Conservation (phyloP, 2,113 vertebrate species). For the zebrafish (Danio rerio) region GRCz12tu NC_133178.1:44433501-44434000, state of each 20-base stretch:
- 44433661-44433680: conserved; percentile 50
- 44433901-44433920: conserved; percentile 92
- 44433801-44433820: conserved; percentile 99
- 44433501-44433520: conserved; percentile 8
- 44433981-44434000: too few relatives aligned
- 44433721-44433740: conserved; percentile 98
- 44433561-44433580: conserved; percentile 23
- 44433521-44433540: conserved; percentile 14
- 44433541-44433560: conserved; percentile 33
- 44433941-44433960: conserved; percentile 11
- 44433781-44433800: conserved; percentile 96
- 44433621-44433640: conserved; percentile 44
- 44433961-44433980: conserved; percentile 29
- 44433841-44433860: conserved; percentile 95
- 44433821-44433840: conserved; percentile 97
- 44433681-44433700: neutral
- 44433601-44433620: neutral
- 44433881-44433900: conserved; percentile 86
- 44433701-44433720: conserved; percentile 66
- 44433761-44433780: conserved; percentile 94
- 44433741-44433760: conserved; percentile 96
- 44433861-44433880: conserved; percentile 81
- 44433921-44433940: conserved; percentile 40
- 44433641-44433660: conserved; percentile 82
- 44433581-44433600: neutral